Percentiles rank a stretch among this genome's conserved stretches.
Conservation (phyloP, 1,140 invertebrate species). For the Palaemon carinicauda region DNA sequence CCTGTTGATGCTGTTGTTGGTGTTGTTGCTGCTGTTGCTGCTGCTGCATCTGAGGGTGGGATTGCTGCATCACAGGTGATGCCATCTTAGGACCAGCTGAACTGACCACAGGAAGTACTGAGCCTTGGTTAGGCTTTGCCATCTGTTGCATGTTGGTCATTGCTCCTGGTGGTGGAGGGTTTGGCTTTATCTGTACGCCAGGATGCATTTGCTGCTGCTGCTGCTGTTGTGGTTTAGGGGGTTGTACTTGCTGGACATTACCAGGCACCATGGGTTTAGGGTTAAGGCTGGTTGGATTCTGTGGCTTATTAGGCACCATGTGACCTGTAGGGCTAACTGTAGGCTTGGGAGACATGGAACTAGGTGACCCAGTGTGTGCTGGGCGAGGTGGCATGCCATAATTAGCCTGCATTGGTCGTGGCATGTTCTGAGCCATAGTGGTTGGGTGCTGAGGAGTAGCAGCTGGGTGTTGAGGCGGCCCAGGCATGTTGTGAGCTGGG, state of each 20-base stretch:
- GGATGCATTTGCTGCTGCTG: slow-evolving; percentile 4
- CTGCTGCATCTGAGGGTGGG: neutral
- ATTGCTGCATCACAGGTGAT: neutral
- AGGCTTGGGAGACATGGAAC: slow-evolving; percentile 38
- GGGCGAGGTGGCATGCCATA: slow-evolving; percentile 47
- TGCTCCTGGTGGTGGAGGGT: neutral
- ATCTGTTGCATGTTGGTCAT: slow-evolving; percentile 27
- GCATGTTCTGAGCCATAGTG: slow-evolving; percentile 42
- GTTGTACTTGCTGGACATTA: slow-evolving; percentile 37
- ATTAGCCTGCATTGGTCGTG: slow-evolving; percentile 36
- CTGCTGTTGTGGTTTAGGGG: neutral
- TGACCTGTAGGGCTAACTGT: neutral
- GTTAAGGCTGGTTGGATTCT: neutral
- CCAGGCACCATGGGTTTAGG: slow-evolving; percentile 47
- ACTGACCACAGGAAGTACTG: neutral
- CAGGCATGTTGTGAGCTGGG: slow-evolving; percentile 55
- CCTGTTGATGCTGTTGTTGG: slow-evolving; percentile 28
- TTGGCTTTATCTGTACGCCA: slow-evolving; percentile 21
- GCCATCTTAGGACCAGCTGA: neutral
- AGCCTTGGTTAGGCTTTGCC: neutral
- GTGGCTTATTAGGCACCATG: slow-evolving; percentile 35
- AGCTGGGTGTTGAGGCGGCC: slow-evolving; percentile 46
- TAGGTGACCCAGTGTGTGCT: slow-evolving; percentile 50
- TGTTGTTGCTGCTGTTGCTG: slow-evolving; percentile 28
- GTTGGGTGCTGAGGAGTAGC: slow-evolving; percentile 34